Evolutionary conservation across 2,888 invertebrate genomes (phyloP).

Genomic region (Eristalis arbustorum): DNA sequence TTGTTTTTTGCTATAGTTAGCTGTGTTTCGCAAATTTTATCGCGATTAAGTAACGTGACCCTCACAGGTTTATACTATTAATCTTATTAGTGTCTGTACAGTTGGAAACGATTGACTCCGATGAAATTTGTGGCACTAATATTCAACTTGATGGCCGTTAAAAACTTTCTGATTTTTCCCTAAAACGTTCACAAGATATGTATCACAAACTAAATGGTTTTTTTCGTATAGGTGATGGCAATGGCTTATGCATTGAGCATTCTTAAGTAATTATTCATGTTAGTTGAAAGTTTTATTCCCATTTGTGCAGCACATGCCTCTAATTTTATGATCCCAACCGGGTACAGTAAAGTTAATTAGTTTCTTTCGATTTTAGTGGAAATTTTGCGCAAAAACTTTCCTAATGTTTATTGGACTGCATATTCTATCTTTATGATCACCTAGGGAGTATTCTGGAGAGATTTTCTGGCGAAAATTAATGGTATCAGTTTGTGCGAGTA

Average conservation of each 20-base stretch:
- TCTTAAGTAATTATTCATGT: constrained; percentile 22
- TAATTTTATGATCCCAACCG: constrained; percentile 14
- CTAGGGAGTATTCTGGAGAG: background rate
- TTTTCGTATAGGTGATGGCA: background rate
- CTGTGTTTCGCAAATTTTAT: too few species aligned
- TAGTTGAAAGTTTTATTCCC: constrained; percentile 24
- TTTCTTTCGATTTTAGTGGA: background rate
- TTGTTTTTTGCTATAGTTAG: too few species aligned
- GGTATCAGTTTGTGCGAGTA: too few species aligned
- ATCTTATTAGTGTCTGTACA: too few species aligned
- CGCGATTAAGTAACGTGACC: too few species aligned
- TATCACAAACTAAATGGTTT: background rate
- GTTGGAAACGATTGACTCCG: too few species aligned
- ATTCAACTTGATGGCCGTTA: too few species aligned
- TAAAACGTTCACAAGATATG: background rate
- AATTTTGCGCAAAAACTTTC: background rate
- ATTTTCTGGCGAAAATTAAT: background rate
- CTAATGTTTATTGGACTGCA: background rate
- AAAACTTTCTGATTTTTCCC: too few species aligned
- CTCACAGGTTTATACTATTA: too few species aligned
- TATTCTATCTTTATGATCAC: background rate
- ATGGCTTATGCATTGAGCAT: too few species aligned
- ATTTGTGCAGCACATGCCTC: background rate
- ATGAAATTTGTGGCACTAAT: too few species aligned
- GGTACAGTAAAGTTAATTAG: constrained; percentile 11